Conservation (phyloP, 1,140 invertebrate species). For the Cherax quadricarinatus region DNA sequence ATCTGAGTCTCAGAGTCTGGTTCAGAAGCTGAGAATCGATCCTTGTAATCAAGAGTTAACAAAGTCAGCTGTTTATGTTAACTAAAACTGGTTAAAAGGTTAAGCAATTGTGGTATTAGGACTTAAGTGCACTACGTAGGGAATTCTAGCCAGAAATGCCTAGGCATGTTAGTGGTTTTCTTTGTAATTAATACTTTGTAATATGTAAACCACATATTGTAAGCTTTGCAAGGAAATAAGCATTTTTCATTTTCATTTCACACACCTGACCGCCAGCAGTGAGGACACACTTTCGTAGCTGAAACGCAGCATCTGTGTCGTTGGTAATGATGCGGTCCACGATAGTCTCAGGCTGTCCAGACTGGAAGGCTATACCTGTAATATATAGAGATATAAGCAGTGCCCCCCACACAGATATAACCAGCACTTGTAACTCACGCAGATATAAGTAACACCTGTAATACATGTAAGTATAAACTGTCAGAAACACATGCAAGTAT, state of each 20-base stretch:
- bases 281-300: conserved; percentile 49
- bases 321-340: conserved; percentile 60
- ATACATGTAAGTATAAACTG: neutral
- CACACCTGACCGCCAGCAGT: conserved; percentile 58
- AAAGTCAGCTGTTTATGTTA: too few relatives aligned
- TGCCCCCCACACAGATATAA: neutral
- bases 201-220: too few relatives aligned
- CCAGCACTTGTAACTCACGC: neutral
- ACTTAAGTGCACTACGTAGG: too few relatives aligned
- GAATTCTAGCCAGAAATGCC: too few relatives aligned
- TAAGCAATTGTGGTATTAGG: too few relatives aligned
- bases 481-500: neutral
- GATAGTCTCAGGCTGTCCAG: conserved; percentile 64
- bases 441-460: neutral
- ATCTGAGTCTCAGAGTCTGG: too few relatives aligned
- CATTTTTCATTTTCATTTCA: neutral
- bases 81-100: too few relatives aligned
- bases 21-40: too few relatives aligned
- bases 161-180: too few relatives aligned
- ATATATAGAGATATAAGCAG: neutral
- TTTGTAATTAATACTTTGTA: too few relatives aligned
- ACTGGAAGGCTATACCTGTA: conserved; percentile 59
- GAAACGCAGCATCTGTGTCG: conserved; percentile 18
- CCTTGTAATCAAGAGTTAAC: too few relatives aligned
- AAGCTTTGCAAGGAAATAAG: too few relatives aligned